Conservation (phyloP, 1,140 invertebrate species). For the Bombus superbus region DNA sequence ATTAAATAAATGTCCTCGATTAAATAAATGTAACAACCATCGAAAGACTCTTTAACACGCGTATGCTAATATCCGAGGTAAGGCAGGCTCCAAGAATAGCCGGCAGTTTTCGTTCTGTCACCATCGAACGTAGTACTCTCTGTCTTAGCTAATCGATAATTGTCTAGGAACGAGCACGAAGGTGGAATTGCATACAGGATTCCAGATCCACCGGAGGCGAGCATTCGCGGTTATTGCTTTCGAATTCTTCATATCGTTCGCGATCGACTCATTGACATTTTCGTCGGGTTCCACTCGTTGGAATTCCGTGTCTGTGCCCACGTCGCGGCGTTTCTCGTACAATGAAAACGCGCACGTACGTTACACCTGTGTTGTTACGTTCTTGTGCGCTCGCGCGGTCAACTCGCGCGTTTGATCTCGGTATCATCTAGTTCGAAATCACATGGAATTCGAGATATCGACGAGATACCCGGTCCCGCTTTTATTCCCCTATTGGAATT, state of each 20-base stretch:
- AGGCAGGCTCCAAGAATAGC: too few species aligned
- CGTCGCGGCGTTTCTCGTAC: constrained; percentile 56
- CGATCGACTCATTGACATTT: constrained; percentile 70
- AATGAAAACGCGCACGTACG: constrained; percentile 34
- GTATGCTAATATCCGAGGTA: too few species aligned
- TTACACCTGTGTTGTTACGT: neutral
- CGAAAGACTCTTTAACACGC: too few species aligned
- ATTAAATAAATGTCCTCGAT: too few species aligned
- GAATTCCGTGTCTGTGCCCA: constrained; percentile 68
- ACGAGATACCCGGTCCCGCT: neutral
- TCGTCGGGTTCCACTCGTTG: constrained; percentile 68
- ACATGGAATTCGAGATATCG: too few species aligned
- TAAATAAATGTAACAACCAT: too few species aligned
- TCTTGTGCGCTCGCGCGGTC: constrained; percentile 2
- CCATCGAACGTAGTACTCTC: too few species aligned
- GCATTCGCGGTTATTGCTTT: constrained; percentile 62
- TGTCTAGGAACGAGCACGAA: neutral
- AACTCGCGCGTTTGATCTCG: neutral
- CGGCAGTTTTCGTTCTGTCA: too few species aligned
- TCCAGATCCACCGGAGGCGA: constrained; percentile 16
- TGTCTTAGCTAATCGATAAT: too few species aligned
- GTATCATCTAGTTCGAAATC: constrained; percentile 26
- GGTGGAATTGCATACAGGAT: constrained; percentile 30
- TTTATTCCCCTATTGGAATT: neutral
- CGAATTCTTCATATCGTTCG: constrained; percentile 65